Base-by-base conservation (phyloP, 2,797 vertebrate species). In the Hyperoplus lanceolatus region DNA sequence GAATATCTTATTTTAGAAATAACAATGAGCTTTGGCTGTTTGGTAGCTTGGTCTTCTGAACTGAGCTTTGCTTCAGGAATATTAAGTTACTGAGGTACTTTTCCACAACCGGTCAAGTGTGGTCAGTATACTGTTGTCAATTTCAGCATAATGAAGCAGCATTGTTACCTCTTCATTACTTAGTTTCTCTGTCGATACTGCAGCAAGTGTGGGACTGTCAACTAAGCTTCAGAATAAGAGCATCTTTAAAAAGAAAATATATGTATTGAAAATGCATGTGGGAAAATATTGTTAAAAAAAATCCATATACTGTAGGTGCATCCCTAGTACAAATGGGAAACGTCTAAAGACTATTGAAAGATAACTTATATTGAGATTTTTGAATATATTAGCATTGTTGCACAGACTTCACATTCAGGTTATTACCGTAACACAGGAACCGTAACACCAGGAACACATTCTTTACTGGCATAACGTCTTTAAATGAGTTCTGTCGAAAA, bases 21-120 rank as follows among this genome's bases (percentile, higher is more conserved):
- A 12, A 60, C 51, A 51, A 14, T 11, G 50, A 73, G 64, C 60
- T 66, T 54, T 55, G 51, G 36, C 5, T 49, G 75, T 66, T 72
- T 12, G 56, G 63, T 46, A 71, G 41, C 57, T 46, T 67, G 65
- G 71, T 43, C 79, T 85, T 64, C 72, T 63, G 46, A 59, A 10
- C 29, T 64, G 48, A 75, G 39, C 8, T 58, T 66, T 53, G 29
- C n/a, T 49, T 53, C 21, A 29, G 43, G 10, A 65, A 61, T 81
- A 80, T 85, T 69, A 63, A 57, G 62, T 85, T 79, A 65, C 80
- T 67, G 61, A 53, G 63, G 67, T 77, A 57, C 49, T 79, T 82
- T 87, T 78, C 77, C 79, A 82, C 79, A 74, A 14, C 50, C 62
- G 29, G 29, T 57, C 54, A 57, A 61, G 8, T 49, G 46, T 4